Evolutionary conservation across 2,113 vertebrate species (phyloP).

Genomic region (Chelonoidis abingdonii): DNA sequence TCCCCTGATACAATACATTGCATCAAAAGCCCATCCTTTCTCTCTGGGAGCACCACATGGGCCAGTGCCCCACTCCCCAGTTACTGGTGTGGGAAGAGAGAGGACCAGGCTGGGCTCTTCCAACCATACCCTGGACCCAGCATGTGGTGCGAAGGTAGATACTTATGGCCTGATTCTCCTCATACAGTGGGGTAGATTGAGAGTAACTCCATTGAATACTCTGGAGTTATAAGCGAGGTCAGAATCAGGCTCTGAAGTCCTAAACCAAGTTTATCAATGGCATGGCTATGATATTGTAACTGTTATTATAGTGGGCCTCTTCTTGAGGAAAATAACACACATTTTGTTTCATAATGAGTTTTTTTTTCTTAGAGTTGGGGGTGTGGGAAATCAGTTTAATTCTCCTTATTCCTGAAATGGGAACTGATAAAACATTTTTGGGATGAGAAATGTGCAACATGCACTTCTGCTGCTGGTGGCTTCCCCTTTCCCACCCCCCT

Average conservation of each 20-base stretch:
- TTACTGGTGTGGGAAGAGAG: background rate
- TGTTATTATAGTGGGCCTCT: background rate
- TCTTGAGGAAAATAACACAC: background rate
- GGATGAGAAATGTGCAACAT: background rate
- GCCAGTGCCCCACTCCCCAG: too few species aligned
- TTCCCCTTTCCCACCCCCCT: background rate
- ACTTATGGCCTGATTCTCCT: background rate
- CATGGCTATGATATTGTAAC: background rate
- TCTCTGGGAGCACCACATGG: background rate
- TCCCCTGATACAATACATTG: background rate
- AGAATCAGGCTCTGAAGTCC: background rate
- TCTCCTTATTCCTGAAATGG: background rate
- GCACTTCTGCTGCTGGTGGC: background rate
- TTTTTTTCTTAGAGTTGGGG: background rate
- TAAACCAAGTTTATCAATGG: background rate
- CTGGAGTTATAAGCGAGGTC: background rate
- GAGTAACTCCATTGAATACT: background rate
- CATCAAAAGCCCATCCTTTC: background rate
- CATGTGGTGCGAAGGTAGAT: fast-evolving
- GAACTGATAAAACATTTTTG: background rate
- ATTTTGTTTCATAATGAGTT: background rate
- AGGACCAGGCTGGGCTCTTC: background rate
- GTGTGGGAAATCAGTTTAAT: background rate
- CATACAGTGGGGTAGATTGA: background rate
- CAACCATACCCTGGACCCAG: background rate